Percentiles rank a stretch among this genome's conserved stretches.
Conservation (phyloP, 2,888 invertebrate species). For the Pachymerium ferrugineum region DNA sequence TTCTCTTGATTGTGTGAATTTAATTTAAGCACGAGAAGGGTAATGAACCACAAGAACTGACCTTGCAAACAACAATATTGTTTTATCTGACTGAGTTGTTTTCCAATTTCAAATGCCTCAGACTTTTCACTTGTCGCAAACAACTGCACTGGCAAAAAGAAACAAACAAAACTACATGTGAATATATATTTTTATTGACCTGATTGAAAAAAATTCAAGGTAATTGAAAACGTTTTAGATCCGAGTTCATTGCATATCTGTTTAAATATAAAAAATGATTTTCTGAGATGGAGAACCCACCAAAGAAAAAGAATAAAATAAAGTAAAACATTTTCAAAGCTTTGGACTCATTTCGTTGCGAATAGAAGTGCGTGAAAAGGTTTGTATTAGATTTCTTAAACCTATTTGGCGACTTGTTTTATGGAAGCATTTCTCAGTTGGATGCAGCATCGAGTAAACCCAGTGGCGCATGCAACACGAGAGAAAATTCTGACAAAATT, state of each 20-base stretch:
- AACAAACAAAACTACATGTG: no score
- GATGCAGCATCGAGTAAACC: neutral
- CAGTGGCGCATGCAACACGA: neutral
- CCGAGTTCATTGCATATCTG: no score
- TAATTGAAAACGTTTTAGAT: no score
- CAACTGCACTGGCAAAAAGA: no score
- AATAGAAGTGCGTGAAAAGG: neutral
- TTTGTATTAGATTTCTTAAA: slow-evolving; percentile 1
- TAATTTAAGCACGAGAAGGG: neutral
- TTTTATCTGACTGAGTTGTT: neutral
- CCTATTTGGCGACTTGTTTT: neutral
- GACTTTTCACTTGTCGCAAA: neutral
- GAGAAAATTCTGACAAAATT: neutral
- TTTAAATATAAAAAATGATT: no score
- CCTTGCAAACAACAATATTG: neutral
- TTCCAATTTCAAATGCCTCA: neutral
- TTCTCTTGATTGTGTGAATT: neutral
- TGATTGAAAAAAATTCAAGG: no score
- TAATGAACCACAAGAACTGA: neutral
- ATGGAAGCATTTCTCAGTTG: slow-evolving; percentile 4
- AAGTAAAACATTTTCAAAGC: no score
- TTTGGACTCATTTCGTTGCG: neutral
- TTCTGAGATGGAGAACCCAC: neutral
- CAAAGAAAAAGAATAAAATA: neutral
- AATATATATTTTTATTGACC: no score